phyloP scores from a whole-genome alignment of 2,888 invertebrate genomes.

The Lasioglossum lativentre region DNA sequence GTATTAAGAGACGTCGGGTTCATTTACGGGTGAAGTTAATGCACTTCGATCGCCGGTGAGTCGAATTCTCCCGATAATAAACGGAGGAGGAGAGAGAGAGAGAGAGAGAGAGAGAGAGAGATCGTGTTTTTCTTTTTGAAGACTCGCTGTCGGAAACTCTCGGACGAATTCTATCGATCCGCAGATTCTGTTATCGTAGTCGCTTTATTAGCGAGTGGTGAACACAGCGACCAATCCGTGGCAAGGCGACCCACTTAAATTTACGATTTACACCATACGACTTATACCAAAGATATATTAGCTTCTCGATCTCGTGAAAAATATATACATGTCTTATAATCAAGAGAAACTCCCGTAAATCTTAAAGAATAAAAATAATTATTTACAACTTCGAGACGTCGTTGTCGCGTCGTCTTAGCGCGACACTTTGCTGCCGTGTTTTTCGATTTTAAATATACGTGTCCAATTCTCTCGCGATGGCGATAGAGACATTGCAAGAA shows the following conservation, averaged over 20 bases:
- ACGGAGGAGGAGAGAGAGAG: too few relatives aligned
- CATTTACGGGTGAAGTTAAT: not conserved
- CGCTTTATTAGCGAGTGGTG: constrained; percentile 10
- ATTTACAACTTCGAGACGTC: constrained; percentile 28
- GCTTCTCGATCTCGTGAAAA: constrained; percentile 23
- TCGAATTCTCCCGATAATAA: not conserved
- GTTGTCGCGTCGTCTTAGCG: not conserved
- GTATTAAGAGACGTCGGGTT: not conserved
- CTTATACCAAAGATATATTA: constrained; percentile 19
- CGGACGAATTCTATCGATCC: not conserved
- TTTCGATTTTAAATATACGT: constrained; percentile 11
- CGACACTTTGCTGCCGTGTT: not conserved
- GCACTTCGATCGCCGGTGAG: not conserved
- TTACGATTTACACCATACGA: constrained; percentile 16
- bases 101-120: too few relatives aligned
- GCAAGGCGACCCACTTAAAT: constrained; percentile 12
- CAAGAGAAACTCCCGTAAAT: constrained; percentile 15
- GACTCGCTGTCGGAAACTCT: not conserved
- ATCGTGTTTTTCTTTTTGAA: constrained; percentile 6
- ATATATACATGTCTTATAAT: constrained; percentile 36
- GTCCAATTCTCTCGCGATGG: not conserved
- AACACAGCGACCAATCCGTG: constrained; percentile 15
- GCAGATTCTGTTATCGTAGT: not conserved
- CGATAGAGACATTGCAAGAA: constrained; percentile 13
- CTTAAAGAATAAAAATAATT: constrained; percentile 24